A percentile compares a stretch with the other conserved stretches of the same genome.
Evolutionary conservation across 2,797 vertebrate species (phyloP).

Genomic region (Yasuhikotakia modesta): DNA sequence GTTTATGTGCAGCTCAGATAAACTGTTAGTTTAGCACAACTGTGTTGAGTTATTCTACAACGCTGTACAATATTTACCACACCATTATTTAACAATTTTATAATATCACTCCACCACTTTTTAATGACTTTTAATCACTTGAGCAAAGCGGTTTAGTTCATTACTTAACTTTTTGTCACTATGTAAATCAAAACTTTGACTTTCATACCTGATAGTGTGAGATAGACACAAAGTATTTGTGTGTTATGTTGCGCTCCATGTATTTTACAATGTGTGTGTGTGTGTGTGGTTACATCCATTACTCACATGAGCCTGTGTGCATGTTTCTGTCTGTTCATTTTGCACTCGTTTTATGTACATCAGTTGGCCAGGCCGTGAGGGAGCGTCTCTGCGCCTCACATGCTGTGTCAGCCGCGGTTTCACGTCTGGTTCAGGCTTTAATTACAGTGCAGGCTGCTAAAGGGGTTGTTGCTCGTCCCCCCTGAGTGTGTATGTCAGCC

Average conservation of each 20-base stretch:
- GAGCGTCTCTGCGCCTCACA: slow-evolving; percentile 32
- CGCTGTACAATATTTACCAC: neutral
- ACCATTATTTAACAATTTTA: no score
- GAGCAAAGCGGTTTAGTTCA: no score
- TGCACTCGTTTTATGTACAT: slow-evolving; percentile 44
- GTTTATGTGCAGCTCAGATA: slow-evolving; percentile 16
- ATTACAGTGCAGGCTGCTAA: slow-evolving; percentile 56
- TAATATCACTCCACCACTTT: no score
- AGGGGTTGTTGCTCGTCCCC: slow-evolving; percentile 50
- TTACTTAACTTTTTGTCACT: no score
- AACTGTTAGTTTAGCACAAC: slow-evolving; percentile 15
- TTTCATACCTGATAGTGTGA: neutral
- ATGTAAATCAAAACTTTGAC: neutral
- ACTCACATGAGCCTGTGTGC: slow-evolving; percentile 1
- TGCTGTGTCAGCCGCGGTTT: slow-evolving; percentile 48
- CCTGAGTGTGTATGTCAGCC: slow-evolving; percentile 41
- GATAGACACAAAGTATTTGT: slow-evolving; percentile 9
- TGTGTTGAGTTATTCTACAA: slow-evolving; percentile 7
- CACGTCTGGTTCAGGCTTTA: slow-evolving; percentile 50
- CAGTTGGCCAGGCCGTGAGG: slow-evolving; percentile 11
- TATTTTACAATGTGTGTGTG: neutral
- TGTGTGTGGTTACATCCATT: slow-evolving; percentile 6
- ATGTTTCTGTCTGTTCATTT: slow-evolving; percentile 43
- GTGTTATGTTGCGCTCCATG: neutral
- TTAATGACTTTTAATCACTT: no score